These are phyloP conservation scores for Tylochromis polylepis DNA, from an alignment of 2,113 vertebrate species.

Conservation along the genomic window DNA sequence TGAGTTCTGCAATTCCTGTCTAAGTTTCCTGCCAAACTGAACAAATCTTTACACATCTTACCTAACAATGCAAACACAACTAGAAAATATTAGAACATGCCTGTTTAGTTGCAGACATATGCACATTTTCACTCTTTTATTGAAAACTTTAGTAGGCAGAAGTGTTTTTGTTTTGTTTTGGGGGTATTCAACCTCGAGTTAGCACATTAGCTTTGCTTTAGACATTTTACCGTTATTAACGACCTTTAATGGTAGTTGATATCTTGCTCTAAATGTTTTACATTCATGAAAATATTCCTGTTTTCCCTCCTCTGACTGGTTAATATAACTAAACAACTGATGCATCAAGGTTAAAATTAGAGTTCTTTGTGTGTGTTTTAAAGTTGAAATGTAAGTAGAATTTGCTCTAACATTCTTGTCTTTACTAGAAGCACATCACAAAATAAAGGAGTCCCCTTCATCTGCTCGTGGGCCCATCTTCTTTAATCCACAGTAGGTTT, in stretches of 20 bases:
- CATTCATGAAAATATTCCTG: rapidly evolving
- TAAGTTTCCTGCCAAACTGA: neutral
- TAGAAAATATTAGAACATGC: neutral
- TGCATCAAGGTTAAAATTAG: neutral
- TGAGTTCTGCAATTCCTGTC: neutral
- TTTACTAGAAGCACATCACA: too few relatives aligned
- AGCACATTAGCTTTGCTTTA: rapidly evolving
- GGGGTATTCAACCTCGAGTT: rapidly evolving
- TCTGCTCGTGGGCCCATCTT: too few relatives aligned
- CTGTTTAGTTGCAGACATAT: neutral
- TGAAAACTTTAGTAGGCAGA: neutral
- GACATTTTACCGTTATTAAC: neutral
- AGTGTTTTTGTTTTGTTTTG: neutral
- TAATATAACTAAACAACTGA: neutral
- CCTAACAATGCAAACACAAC: neutral
- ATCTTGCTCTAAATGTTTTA: rapidly evolving
- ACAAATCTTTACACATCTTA: neutral
- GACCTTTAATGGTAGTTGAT: neutral
- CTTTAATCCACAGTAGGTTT: too few relatives aligned
- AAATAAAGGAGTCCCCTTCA: too few relatives aligned
- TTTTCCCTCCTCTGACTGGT: neutral
- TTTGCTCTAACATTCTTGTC: neutral
- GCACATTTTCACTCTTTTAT: rapidly evolving
- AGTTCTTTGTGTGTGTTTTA: neutral
- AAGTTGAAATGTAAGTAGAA: neutral